These are phyloP conservation scores for Larimichthys crocea DNA, from an alignment of 2,113 vertebrate species.

Conservation along the genomic window DNA sequence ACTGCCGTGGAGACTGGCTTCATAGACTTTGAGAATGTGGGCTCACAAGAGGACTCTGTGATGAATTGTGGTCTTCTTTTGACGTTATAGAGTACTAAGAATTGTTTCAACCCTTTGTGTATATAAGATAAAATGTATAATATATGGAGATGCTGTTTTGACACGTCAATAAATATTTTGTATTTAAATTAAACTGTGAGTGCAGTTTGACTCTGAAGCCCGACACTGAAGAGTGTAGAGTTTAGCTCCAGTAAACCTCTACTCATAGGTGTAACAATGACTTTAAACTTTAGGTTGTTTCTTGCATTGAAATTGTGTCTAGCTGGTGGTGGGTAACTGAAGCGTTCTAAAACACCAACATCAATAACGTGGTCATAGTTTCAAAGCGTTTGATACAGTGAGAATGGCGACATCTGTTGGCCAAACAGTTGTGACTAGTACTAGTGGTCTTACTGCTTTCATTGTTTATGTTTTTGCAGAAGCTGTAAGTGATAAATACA, in stretches of 20 bases:
- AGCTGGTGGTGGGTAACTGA: background rate
- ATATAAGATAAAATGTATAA: conserved; percentile 50
- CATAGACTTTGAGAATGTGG: background rate
- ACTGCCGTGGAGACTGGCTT: background rate
- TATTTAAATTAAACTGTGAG: conserved; percentile 24
- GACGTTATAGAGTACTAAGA: background rate
- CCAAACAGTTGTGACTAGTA: too few relatives aligned
- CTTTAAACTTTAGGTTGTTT: background rate
- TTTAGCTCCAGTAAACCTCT: too few relatives aligned
- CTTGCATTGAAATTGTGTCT: background rate
- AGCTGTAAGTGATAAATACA: too few relatives aligned
- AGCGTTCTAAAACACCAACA: background rate
- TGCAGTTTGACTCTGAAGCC: background rate
- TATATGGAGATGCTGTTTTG: conserved; percentile 40
- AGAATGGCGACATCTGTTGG: background rate
- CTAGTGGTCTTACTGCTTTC: too few relatives aligned
- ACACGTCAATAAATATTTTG: conserved; percentile 50
- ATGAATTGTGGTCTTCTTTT: background rate
- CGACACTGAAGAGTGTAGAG: background rate
- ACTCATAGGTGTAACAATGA: background rate
- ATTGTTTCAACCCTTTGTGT: conserved; percentile 26
- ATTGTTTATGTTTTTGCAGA: too few relatives aligned
- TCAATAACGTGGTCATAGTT: background rate
- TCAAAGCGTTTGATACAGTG: background rate
- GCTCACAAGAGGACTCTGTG: background rate